Evolutionary conservation across 2,113 vertebrate genomes (phyloP), one percentile per base, ranked within the genome.

Genomic region (Argyrosomus japonicus): DNA sequence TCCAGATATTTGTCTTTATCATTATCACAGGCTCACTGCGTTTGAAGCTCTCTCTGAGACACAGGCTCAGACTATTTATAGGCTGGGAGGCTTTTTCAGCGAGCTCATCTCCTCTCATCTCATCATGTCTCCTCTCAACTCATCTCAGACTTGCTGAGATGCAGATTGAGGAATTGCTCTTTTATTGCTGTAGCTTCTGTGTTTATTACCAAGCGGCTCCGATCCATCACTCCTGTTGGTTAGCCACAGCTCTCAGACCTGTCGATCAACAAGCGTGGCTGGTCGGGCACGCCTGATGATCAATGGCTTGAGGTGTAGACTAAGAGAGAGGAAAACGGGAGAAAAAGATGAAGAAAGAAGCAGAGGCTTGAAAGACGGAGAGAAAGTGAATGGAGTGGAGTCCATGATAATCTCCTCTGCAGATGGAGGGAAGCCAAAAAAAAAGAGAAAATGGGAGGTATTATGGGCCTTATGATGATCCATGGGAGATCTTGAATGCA

Each of bases 1-100:
- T 88, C 77, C 54, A 82, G 69, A 82, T 87, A 93, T 95, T 93
- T 86, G 75, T 93, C 93, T 93, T 91, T 74, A 88, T 93, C 87
- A 87, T 87, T 88, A 82, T 77, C 64, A 40, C 50, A 13, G 57
- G 68, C 72, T 53, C 6, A 15, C 62, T 69, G 61, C 74, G 86
- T 92, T 94, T 94, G 89, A 93, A 94, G 86, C 64, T 14, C 69
- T 32, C 63, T 78, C 62, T 63, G 63, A 91, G 80, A 75, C 72
- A 86, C 75, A 29, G 77, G 45, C 81, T 82, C 62, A 12, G 69
- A 89, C 89, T 86, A 87, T 91, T 94, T 93, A 90, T 90, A 90
- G 90, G 75, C 76, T 43, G 62, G 63, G 61, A 56, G 78, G 58
- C 60, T 83, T 87, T 91, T 90, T 90, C 68, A 75, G 36, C 60